Evolutionary conservation across 2,113 vertebrate genomes (phyloP).

Genomic region (Semnornis frantzii): DNA sequence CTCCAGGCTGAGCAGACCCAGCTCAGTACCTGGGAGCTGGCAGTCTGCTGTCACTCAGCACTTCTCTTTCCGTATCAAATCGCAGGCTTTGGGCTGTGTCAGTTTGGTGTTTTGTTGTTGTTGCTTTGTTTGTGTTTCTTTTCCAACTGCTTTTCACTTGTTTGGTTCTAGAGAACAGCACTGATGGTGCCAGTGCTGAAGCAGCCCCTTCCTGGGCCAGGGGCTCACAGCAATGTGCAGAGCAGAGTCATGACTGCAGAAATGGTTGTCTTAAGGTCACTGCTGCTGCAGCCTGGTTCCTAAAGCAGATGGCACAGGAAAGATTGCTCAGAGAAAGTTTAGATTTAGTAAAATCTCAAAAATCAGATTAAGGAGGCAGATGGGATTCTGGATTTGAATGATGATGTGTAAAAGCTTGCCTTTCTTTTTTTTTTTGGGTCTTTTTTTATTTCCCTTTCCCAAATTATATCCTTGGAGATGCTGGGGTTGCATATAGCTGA

Average conservation of each 20-base stretch:
- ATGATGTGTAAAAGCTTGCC: not conserved
- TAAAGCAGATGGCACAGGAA: conserved; percentile 55
- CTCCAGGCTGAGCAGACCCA: no score
- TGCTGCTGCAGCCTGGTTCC: not conserved
- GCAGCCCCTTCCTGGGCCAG: not conserved
- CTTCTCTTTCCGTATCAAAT: not conserved
- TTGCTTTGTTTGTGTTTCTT: not conserved
- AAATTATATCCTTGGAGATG: conserved; percentile 29
- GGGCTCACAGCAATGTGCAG: not conserved
- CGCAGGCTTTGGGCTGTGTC: not conserved
- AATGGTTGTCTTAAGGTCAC: not conserved
- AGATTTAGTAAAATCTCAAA: conserved; percentile 52
- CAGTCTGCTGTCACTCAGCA: not conserved
- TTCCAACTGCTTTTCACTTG: not conserved
- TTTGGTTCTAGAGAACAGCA: not conserved
- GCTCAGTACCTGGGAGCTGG: not conserved
- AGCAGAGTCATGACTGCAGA: not conserved
- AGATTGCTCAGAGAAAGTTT: conserved; percentile 51
- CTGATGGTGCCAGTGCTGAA: not conserved
- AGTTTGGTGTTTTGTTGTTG: not conserved
- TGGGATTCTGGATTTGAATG: conserved; percentile 28
- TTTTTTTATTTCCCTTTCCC: conserved; percentile 6
- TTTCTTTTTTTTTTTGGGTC: not conserved
- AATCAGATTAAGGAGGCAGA: conserved; percentile 54
- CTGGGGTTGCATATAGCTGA: not conserved